Conservation (phyloP, 2,888 invertebrate genomes). For the Isotomurus palustris region DNA sequence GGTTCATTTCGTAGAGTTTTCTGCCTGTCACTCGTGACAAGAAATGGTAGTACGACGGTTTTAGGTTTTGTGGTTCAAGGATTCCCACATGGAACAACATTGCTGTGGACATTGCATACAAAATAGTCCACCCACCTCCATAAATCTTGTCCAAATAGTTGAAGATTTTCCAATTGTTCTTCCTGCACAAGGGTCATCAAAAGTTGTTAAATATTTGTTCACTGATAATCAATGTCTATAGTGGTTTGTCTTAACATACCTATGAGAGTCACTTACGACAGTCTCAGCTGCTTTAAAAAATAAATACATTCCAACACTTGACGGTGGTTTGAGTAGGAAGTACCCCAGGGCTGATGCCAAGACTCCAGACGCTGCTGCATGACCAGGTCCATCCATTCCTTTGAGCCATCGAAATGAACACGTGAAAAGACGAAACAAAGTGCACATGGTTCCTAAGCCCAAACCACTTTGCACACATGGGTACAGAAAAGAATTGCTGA, state of each 20-base stretch:
- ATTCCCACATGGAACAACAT: slow-evolving; percentile 72
- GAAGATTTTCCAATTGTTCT: slow-evolving; percentile 42
- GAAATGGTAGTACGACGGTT: slow-evolving; percentile 80
- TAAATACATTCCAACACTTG: slow-evolving; percentile 39
- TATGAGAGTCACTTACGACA: slow-evolving; percentile 41
- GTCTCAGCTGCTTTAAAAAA: slow-evolving; percentile 44
- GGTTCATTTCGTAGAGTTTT: slow-evolving; percentile 43
- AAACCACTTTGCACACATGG: slow-evolving; percentile 40
- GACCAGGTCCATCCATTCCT: slow-evolving; percentile 40
- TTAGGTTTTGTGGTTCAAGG: slow-evolving; percentile 69
- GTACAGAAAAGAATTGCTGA: slow-evolving; percentile 25
- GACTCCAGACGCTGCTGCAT: slow-evolving; percentile 41
- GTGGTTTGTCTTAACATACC: slow-evolving; percentile 18
- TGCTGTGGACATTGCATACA: slow-evolving; percentile 73
- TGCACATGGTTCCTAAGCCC: slow-evolving; percentile 42
- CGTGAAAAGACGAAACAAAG: slow-evolving; percentile 40
- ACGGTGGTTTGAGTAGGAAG: slow-evolving; percentile 39
- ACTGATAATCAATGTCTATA: not conserved
- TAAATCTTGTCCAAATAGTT: slow-evolving; percentile 39
- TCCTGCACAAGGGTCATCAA: too few relatives aligned
- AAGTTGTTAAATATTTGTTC: too few relatives aligned
- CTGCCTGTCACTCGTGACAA: slow-evolving; percentile 66
- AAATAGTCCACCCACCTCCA: slow-evolving; percentile 50
- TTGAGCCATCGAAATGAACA: slow-evolving; percentile 46
- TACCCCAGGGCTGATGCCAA: slow-evolving; percentile 43